phyloP scores from a whole-genome alignment of 2,113 vertebrate genomes.

The Oryzias celebensis region DNA sequence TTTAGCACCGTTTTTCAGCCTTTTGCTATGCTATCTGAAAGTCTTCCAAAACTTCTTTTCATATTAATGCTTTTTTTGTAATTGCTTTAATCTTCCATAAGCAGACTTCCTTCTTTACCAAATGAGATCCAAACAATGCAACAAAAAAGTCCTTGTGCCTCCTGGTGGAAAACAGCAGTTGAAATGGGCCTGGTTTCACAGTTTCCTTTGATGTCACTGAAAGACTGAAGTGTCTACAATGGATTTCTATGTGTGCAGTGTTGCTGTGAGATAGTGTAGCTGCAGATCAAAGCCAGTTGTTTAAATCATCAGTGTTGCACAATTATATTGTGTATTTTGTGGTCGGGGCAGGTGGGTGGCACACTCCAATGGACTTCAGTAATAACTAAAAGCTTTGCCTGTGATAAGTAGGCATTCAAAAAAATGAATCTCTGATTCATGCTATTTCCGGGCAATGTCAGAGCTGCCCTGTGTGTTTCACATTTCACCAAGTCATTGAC shows the following conservation, averaged over 20 bases:
- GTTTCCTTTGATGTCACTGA: slow-evolving; percentile 59
- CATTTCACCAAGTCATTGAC: too few species aligned
- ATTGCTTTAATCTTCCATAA: too few species aligned
- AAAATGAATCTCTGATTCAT: slow-evolving; percentile 4
- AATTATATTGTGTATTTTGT: not conserved
- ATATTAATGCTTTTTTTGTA: too few species aligned
- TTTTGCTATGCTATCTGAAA: not conserved
- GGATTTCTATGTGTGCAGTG: slow-evolving; percentile 28
- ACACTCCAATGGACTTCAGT: slow-evolving; percentile 21
- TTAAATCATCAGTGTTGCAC: slow-evolving; percentile 41
- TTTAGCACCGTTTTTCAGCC: not conserved
- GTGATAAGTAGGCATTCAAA: slow-evolving; percentile 19
- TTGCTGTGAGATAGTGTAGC: slow-evolving; percentile 32
- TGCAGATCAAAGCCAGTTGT: slow-evolving; percentile 8
- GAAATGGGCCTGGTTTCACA: slow-evolving; percentile 31
- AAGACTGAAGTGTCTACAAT: slow-evolving; percentile 42
- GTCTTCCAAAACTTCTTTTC: not conserved
- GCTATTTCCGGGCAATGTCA: too few species aligned
- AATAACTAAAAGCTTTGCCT: slow-evolving; percentile 28
- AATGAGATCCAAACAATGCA: too few species aligned
- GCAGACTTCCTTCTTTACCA: too few species aligned
- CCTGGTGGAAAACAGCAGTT: slow-evolving; percentile 27
- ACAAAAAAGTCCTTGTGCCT: slow-evolving; percentile 1
- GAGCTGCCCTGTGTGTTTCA: too few species aligned
- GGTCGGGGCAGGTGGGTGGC: not conserved